Percentiles rank a stretch among this genome's conserved stretches.
These are phyloP conservation scores for Platycercus adscitus DNA, from an alignment of 2,113 vertebrate genomes.

Conservation along the genomic window DNA sequence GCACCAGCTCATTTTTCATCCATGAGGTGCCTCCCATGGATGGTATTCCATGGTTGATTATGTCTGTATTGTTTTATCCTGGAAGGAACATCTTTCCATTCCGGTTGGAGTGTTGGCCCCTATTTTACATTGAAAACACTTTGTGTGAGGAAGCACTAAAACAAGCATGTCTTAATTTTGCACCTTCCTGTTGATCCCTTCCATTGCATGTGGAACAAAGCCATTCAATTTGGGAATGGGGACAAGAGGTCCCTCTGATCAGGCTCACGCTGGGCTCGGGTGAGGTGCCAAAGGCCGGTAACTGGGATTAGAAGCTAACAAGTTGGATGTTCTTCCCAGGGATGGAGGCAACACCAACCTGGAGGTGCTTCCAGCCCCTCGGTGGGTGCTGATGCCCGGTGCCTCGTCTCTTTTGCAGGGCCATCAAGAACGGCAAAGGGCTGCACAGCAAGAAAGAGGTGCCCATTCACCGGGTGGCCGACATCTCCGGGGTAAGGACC, in stretches of 20 bases:
- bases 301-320: not conserved
- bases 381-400: fast-evolving
- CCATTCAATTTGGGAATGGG: constrained; percentile 16
- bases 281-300: not conserved
- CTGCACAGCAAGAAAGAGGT: constrained; percentile 99
- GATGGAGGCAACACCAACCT: not conserved
- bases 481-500: constrained; percentile 93
- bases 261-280: not conserved
- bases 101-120: not conserved
- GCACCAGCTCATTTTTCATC: not conserved
- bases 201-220: constrained; percentile 1
- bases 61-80: not conserved
- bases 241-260: not conserved
- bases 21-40: not conserved
- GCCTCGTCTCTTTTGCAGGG: constrained; percentile 71
- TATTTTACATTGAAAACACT: constrained; percentile 62
- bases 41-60: not conserved
- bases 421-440: constrained; percentile 98
- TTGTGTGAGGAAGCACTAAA: constrained; percentile 23
- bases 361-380: not conserved
- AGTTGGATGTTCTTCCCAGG: not conserved
- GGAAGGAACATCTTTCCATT: constrained; percentile 53
- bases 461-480: constrained; percentile 95
- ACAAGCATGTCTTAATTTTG: constrained; percentile 31
- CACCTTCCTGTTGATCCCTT: constrained; percentile 17